Evolutionary conservation across 2,113 vertebrate genomes (phyloP), one percentile per base, ranked within the genome.

Genomic region (Sorex araneus): DNA sequence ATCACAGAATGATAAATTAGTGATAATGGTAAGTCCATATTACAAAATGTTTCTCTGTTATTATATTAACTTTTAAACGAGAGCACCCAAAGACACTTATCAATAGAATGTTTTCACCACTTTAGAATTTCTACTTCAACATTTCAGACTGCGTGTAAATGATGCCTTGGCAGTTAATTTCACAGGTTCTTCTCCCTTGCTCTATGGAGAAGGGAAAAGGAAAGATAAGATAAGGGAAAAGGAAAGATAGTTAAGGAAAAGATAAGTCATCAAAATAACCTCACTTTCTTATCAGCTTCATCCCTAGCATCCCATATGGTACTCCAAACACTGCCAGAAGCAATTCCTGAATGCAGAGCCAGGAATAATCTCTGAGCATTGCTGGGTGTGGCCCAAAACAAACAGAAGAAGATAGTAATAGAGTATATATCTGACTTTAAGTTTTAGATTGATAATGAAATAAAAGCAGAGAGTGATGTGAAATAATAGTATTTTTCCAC

Each of bases 1-100:
- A 82, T 92, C 90, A 84, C 92, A 92, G 96, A 95, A 77, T 96
- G 84, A 86, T 67, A 90, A 84, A 73, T 92, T 89, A 93, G 71
- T 95, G 90, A 67, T 92, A 43, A 91, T 94, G 93, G 95, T 96
- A 94, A 96, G 57, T 45, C 36, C 73, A 87, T 60, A 8, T 90
- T 94, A 89, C 75, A 60, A 66, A 90, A 54, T 85, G 25, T 86
- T 93, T 93, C 54, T 88, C 78, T 94, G 28, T 90, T 45, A 91
- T 83, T 74, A 30, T 87, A 76, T 84, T 80, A 50, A 76, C 12
- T 89, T 57, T 83, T 66, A 60, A 86, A 50, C 70, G 45, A 83
- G 50, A 94, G 47, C 23, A 40, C 21, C 34, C 23, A 89, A 63
- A 34, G 40, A 76, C 27, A 32, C 87, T 87, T 84, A 30, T 81